Conservation (phyloP, 2,888 invertebrate genomes). For the Cantharis flavilabris region DNA sequence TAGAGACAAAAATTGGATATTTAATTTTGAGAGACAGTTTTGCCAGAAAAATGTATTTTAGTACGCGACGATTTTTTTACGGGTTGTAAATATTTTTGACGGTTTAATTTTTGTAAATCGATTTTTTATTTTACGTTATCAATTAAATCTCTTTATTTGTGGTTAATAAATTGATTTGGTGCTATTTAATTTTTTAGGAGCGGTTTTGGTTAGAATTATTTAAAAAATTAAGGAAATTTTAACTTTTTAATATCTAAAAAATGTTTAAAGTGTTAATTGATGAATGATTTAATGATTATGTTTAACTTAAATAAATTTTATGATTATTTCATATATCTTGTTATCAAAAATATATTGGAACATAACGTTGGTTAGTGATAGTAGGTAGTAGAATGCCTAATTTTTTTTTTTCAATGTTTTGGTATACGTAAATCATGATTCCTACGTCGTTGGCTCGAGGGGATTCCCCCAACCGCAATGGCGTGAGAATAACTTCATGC, state of each 20-base stretch:
- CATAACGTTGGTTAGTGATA: slow-evolving; percentile 2
- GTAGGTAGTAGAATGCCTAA: background rate
- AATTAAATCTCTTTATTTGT: background rate
- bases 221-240: background rate
- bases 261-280: background rate
- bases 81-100: background rate
- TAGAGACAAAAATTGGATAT: background rate
- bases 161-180: slow-evolving; percentile 1
- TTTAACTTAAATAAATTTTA: background rate
- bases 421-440: background rate
- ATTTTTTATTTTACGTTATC: background rate
- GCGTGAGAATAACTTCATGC: background rate
- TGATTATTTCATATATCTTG: background rate
- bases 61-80: background rate
- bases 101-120: background rate
- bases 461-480: background rate
- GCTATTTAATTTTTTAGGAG: slow-evolving; percentile 1
- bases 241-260: slow-evolving; percentile 1
- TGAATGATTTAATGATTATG: background rate
- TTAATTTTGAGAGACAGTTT: background rate
- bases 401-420: background rate
- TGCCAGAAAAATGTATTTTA: background rate
- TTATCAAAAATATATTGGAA: background rate
- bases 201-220: slow-evolving; percentile 9
- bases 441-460: background rate